These are phyloP conservation scores for Microplitis manilae DNA, from an alignment of 2,888 invertebrate genomes.

Conservation along the genomic window DNA sequence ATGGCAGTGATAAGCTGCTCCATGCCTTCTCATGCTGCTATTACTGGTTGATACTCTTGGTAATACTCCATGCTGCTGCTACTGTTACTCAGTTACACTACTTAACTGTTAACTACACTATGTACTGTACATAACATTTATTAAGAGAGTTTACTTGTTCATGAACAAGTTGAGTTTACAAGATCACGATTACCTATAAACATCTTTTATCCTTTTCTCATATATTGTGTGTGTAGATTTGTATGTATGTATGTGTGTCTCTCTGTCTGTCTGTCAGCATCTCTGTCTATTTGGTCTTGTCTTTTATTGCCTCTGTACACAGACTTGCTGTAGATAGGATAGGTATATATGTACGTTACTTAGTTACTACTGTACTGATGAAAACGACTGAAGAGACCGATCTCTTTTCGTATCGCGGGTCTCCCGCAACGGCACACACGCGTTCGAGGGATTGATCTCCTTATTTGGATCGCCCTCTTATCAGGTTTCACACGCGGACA, in stretches of 20 bases:
- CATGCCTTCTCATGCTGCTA: constrained; percentile 9
- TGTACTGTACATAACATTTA: constrained; percentile 9
- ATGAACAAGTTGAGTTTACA: not conserved
- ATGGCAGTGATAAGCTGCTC: constrained; percentile 69
- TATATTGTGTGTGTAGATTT: not conserved
- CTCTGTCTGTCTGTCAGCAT: not conserved
- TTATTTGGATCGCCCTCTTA: constrained; percentile 71
- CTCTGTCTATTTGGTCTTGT: not conserved
- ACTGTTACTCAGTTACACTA: constrained; percentile 1
- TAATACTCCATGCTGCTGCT: constrained; percentile 3
- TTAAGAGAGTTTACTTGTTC: constrained; percentile 2
- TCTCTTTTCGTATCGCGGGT: constrained; percentile 42
- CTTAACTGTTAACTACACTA: constrained; percentile 1
- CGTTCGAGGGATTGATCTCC: constrained; percentile 60
- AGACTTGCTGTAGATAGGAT: constrained; percentile 5
- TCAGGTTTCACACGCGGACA: constrained; percentile 70
- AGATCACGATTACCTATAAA: constrained; percentile 11
- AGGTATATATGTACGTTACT: constrained; percentile 1
- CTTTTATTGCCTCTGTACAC: constrained; percentile 4
- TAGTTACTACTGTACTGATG: constrained; percentile 1
- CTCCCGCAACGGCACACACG: constrained; percentile 40
- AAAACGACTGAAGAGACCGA: constrained; percentile 1
- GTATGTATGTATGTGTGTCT: not conserved
- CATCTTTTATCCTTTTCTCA: constrained; percentile 18
- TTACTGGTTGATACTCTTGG: not conserved